Evolutionary conservation across 2,888 invertebrate species (phyloP).

Genomic region (Eumerus sabulonum): DNA sequence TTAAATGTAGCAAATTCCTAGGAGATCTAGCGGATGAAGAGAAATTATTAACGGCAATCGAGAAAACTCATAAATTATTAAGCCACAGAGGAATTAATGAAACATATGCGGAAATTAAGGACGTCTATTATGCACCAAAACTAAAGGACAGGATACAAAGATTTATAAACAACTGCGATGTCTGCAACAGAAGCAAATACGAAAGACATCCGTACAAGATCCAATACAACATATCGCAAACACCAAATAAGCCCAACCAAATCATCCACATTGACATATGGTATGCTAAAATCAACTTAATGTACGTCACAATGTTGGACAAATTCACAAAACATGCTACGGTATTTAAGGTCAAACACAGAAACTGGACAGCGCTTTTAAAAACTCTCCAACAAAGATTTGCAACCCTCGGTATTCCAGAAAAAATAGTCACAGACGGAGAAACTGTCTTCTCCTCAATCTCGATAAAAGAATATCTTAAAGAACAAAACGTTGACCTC

Average conservation of each 20-base stretch:
- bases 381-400: constrained; percentile 8
- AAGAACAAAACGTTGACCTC: constrained; percentile 19
- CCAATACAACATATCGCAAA: not conserved
- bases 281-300: constrained; percentile 3
- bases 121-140: constrained; percentile 27
- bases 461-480: not conserved
- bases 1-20: constrained; percentile 14
- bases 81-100: constrained; percentile 46
- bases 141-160: constrained; percentile 23
- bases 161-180: constrained; percentile 36
- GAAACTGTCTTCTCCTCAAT: not conserved
- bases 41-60: constrained; percentile 9
- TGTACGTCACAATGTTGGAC: constrained; percentile 1
- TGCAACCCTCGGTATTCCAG: constrained; percentile 15
- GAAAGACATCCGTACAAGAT: constrained; percentile 22
- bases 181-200: constrained; percentile 32
- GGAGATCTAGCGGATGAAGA: constrained; percentile 17
- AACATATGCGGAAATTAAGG: constrained; percentile 19
- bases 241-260: constrained; percentile 5
- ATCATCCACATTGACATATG: constrained; percentile 6
- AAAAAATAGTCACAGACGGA: constrained; percentile 4
- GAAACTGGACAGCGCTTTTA: constrained; percentile 19
- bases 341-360: constrained; percentile 11
- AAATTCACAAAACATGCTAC: constrained; percentile 36
- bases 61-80: constrained; percentile 21